Percentiles rank a stretch among this genome's conserved stretches.
phyloP scores from a whole-genome alignment of 2,113 vertebrate species.

The Ursus arctos region DNA sequence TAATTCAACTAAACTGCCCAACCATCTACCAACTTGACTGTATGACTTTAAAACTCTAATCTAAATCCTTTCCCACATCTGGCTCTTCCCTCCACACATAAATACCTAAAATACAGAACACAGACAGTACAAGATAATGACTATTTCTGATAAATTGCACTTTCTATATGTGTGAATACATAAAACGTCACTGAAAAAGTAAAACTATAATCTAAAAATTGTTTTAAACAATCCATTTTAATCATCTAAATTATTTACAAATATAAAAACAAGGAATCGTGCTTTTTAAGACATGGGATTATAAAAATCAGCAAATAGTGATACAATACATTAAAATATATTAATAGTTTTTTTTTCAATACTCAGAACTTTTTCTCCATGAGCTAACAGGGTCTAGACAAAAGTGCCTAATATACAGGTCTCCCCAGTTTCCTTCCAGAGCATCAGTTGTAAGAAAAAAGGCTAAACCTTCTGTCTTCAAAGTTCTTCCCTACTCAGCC shows the following conservation, averaged over 20 bases:
- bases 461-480: too few relatives aligned
- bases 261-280: background rate
- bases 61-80: background rate
- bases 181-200: conserved; percentile 47
- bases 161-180: background rate
- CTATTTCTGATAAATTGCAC: background rate
- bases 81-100: background rate
- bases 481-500: background rate
- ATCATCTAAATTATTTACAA: conserved; percentile 70
- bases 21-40: background rate
- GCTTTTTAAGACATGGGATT: conserved; percentile 46
- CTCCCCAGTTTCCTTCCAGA: background rate
- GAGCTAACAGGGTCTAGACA: background rate
- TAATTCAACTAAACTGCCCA: background rate
- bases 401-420: background rate
- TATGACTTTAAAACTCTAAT: background rate
- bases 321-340: conserved; percentile 60
- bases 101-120: background rate
- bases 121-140: background rate
- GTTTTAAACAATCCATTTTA: conserved; percentile 71
- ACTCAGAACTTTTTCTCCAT: background rate
- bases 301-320: conserved; percentile 24
- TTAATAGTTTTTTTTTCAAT: background rate
- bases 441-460: background rate
- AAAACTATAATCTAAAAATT: conserved; percentile 65